A percentile compares a stretch with the other conserved stretches of the same genome.
Conservation (phyloP, 1,140 invertebrate genomes). For the Lepidurus couesii region DNA sequence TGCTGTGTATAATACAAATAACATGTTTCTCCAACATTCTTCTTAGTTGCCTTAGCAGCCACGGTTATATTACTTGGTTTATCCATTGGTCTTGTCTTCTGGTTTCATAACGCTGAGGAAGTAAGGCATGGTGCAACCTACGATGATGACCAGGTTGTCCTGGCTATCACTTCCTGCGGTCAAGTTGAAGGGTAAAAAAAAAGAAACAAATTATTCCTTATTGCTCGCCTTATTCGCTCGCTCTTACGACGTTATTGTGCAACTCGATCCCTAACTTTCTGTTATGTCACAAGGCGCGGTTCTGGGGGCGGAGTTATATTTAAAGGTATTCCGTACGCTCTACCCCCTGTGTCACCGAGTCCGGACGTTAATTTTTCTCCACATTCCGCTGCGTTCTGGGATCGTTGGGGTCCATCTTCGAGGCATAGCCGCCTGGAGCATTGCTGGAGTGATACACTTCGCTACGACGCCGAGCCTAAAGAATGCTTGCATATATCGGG, state of each 20-base stretch:
- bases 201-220: constrained; percentile 3
- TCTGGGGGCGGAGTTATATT: constrained; percentile 73
- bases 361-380: not conserved
- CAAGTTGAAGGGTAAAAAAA: constrained; percentile 63
- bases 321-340: constrained; percentile 75
- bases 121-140: not conserved
- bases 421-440: constrained; percentile 58
- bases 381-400: constrained; percentile 41
- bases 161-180: constrained; percentile 69
- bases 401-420: constrained; percentile 64
- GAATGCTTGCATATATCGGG: constrained; percentile 61
- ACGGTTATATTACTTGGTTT: not conserved
- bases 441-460: constrained; percentile 72
- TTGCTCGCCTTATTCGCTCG: no score
- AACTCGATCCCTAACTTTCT: constrained; percentile 24
- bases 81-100: constrained; percentile 3
- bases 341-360: constrained; percentile 56
- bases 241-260: no score
- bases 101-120: not conserved
- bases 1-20: not conserved
- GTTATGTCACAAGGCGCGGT: constrained; percentile 50
- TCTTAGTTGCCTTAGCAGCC: constrained; percentile 2
- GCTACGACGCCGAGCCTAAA: constrained; percentile 52
- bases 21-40: not conserved
- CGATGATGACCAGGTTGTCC: not conserved